Evolutionary conservation across 1,140 invertebrate species (phyloP).

Genomic region (Euwallacea similis): DNA sequence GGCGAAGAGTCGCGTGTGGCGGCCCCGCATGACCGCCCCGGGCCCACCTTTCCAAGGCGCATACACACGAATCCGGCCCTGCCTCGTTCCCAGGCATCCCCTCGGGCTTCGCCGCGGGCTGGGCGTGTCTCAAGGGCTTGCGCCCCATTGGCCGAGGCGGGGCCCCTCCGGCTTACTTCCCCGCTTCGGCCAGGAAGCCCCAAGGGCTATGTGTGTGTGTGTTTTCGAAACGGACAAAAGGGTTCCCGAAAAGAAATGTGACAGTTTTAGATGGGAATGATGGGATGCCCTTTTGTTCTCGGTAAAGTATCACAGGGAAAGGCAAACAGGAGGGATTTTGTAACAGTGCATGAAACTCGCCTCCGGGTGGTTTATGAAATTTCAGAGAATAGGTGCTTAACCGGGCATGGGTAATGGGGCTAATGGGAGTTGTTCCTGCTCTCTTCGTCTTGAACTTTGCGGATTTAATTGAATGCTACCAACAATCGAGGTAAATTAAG

Average conservation of each 20-base stretch:
- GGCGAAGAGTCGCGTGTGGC: constrained; percentile 21
- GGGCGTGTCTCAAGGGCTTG: neutral
- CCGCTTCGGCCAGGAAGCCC: neutral
- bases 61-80: neutral
- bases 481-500: no score
- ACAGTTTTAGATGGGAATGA: constrained; percentile 4
- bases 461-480: no score
- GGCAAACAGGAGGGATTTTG: no score
- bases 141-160: constrained; percentile 5
- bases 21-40: constrained; percentile 17
- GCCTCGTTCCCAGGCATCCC: no score
- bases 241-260: constrained; percentile 4
- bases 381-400: no score
- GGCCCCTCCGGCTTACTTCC: neutral
- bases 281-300: neutral
- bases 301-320: no score
- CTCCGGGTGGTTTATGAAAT: no score
- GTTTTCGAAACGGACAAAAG: constrained; percentile 6
- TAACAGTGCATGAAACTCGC: no score
- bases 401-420: no score
- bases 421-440: no score
- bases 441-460: no score
- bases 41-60: neutral
- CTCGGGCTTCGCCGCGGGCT: neutral
- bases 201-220: neutral